Percentiles rank a stretch among this genome's conserved stretches.
These are phyloP conservation scores for Cardiocondyla obscurior DNA, from an alignment of 1,140 invertebrate genomes.

Conservation along the genomic window DNA sequence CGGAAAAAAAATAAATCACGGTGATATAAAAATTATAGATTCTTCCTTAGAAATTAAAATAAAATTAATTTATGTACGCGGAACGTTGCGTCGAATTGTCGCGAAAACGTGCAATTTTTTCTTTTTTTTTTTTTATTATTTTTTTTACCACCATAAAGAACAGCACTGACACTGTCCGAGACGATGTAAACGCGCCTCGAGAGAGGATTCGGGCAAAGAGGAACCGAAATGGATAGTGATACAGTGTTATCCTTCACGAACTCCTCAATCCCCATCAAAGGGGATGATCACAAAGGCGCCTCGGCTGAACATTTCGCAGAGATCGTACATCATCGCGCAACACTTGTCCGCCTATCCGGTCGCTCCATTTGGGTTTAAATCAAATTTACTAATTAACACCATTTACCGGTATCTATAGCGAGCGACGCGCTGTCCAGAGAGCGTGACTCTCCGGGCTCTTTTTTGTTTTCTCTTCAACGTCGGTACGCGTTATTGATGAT, in stretches of 20 bases:
- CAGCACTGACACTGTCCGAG: too few relatives aligned
- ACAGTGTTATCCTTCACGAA: slow-evolving; percentile 37
- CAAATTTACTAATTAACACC: slow-evolving; percentile 77
- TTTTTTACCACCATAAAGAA: too few relatives aligned
- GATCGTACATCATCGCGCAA: slow-evolving; percentile 70
- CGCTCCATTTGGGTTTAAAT: slow-evolving; percentile 72
- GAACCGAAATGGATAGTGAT: not conserved
- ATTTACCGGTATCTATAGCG: slow-evolving; percentile 73
- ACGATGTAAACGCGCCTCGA: too few relatives aligned
- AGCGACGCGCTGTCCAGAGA: slow-evolving; percentile 61
- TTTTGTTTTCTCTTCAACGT: slow-evolving; percentile 71
- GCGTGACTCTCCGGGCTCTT: slow-evolving; percentile 60
- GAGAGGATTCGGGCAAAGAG: not conserved
- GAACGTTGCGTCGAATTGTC: not conserved
- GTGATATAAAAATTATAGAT: too few relatives aligned
- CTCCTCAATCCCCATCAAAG: slow-evolving; percentile 49
- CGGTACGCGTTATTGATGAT: slow-evolving; percentile 76
- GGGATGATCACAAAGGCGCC: slow-evolving; percentile 45
- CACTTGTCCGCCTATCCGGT: slow-evolving; percentile 71
- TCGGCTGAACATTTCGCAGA: slow-evolving; percentile 62
- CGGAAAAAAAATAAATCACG: not conserved
- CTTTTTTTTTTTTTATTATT: too few relatives aligned
- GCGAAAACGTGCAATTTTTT: too few relatives aligned
- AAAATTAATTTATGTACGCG: not conserved
- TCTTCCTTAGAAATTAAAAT: not conserved